phyloP scores from a whole-genome alignment of 2,888 invertebrate genomes.

The Chironomus riparius region DNA sequence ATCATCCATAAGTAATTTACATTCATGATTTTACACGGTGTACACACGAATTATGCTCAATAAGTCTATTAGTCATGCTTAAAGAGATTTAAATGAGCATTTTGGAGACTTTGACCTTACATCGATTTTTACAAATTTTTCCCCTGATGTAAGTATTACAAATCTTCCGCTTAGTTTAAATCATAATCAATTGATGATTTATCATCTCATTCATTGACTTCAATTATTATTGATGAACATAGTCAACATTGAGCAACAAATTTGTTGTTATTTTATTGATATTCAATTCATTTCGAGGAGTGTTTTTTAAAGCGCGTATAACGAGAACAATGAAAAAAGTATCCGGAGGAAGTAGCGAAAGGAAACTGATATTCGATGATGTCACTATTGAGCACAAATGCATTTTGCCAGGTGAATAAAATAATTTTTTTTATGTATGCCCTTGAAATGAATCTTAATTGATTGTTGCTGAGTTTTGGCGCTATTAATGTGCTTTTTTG shows the following conservation, averaged over 20 bases:
- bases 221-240: not conserved
- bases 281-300: not conserved
- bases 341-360: not conserved
- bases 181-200: not conserved
- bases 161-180: constrained; percentile 1
- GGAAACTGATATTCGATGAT: constrained; percentile 17
- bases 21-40: not conserved
- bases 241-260: not conserved
- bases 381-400: constrained; percentile 14
- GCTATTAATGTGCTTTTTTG: too few species aligned
- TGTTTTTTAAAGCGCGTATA: not conserved
- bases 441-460: not conserved
- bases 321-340: not conserved
- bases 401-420: constrained; percentile 7
- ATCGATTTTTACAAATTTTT: not conserved
- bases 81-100: not conserved
- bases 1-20: not conserved
- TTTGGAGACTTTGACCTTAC: constrained; percentile 11
- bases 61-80: not conserved
- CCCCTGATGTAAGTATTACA: not conserved
- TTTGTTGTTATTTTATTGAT: not conserved
- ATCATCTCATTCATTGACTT: not conserved
- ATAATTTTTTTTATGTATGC: not conserved
- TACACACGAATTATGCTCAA: not conserved
- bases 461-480: not conserved